phyloP scores from a whole-genome alignment of 2,888 invertebrate genomes.

The Sphecodes monilicornis region DNA sequence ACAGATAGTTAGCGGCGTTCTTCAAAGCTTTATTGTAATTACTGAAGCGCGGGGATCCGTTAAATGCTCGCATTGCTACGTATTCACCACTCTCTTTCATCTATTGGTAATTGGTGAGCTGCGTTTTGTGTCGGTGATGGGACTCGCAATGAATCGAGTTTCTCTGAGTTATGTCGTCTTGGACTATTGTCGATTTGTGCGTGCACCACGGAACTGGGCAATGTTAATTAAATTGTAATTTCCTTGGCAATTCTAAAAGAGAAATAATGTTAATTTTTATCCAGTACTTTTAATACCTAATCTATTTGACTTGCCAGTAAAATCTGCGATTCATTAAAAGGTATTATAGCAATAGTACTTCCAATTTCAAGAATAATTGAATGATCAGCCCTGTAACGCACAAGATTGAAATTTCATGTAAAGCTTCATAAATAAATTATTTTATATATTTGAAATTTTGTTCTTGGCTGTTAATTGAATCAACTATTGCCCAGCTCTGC shows the following conservation, averaged over 20 bases:
- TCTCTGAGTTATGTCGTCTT: neutral
- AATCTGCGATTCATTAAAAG: too few species aligned
- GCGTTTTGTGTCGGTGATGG: neutral
- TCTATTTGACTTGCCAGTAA: too few species aligned
- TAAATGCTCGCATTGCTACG: constrained; percentile 16
- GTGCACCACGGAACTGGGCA: neutral
- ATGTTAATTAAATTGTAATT: neutral
- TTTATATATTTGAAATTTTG: neutral
- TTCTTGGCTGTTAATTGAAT: neutral
- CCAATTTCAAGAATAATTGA: neutral
- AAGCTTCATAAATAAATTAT: neutral
- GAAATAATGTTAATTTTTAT: neutral
- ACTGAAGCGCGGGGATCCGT: constrained; percentile 12
- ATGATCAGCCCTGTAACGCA: neutral
- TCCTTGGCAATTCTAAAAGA: neutral
- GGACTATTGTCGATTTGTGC: neutral
- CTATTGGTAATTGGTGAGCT: constrained; percentile 4
- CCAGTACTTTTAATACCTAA: too few species aligned
- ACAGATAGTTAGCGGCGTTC: constrained; percentile 25
- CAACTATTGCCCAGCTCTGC: neutral
- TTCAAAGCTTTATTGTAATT: constrained; percentile 7
- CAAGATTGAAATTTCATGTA: neutral
- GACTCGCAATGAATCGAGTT: constrained; percentile 8
- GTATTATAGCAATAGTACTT: neutral
- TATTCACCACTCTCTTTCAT: neutral